Percentiles rank a stretch among this genome's conserved stretches.
Evolutionary conservation across 2,888 invertebrate species (phyloP).

Genomic region (Latrodectus hesperus): DNA sequence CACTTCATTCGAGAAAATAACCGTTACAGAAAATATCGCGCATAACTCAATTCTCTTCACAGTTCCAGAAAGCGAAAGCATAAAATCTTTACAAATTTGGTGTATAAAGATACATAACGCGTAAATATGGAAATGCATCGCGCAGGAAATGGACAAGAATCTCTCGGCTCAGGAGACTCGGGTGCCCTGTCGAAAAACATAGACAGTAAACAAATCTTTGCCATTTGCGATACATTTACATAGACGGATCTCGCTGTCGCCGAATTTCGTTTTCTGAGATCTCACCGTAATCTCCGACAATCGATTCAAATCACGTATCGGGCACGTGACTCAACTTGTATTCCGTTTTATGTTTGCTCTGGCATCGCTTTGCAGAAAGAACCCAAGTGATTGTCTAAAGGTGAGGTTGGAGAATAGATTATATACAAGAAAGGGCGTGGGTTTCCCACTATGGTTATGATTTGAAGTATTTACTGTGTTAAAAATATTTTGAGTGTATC

Average conservation of each 20-base stretch:
- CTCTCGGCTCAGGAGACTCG: not conserved
- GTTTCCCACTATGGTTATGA: no score
- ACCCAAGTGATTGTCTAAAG: no score
- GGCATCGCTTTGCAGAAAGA: no score
- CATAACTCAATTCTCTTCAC: no score
- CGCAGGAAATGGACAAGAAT: not conserved
- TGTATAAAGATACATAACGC: not conserved
- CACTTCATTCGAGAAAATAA: no score
- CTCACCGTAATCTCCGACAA: slow-evolving; percentile 50
- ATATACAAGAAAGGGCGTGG: no score
- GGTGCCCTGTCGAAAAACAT: slow-evolving; percentile 28
- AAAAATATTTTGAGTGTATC: no score
- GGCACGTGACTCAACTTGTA: slow-evolving; percentile 43
- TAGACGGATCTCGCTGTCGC: slow-evolving; percentile 46
- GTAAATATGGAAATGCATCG: not conserved
- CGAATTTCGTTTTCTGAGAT: slow-evolving; percentile 23
- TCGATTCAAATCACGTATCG: slow-evolving; percentile 57
- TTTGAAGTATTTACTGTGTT: no score
- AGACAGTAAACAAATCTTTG: slow-evolving; percentile 48
- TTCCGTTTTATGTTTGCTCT: not conserved
- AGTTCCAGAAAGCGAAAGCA: not conserved
- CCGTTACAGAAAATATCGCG: no score
- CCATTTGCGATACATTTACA: slow-evolving; percentile 59
- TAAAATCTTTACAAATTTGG: not conserved
- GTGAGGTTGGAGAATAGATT: no score